phyloP scores from a whole-genome alignment of 1,140 invertebrate genomes.

The Ruditapes philippinarum region DNA sequence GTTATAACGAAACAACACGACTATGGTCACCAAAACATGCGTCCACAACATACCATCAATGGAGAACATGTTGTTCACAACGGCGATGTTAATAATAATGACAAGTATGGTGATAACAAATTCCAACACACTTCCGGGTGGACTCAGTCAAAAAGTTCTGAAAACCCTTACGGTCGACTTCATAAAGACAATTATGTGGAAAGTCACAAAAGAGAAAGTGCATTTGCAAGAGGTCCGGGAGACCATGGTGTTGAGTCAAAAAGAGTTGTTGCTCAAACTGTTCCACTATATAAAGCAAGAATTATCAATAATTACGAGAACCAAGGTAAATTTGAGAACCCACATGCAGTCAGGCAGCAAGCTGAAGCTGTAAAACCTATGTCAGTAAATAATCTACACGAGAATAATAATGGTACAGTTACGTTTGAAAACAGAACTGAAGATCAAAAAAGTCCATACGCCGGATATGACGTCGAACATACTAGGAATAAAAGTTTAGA shows the following conservation, averaged over 20 bases:
- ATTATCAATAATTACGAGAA: slow-evolving; percentile 67
- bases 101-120: slow-evolving; percentile 21
- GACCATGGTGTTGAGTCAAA: slow-evolving; percentile 42
- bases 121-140: not conserved
- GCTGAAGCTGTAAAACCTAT: slow-evolving; percentile 46
- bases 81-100: slow-evolving; percentile 61
- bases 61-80: not conserved
- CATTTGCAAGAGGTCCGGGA: not conserved
- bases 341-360: slow-evolving; percentile 40
- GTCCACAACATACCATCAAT: not conserved
- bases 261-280: slow-evolving; percentile 36
- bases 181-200: slow-evolving; percentile 11
- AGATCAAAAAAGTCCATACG: slow-evolving; percentile 4
- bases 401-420: not conserved
- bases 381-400: not conserved
- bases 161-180: slow-evolving; percentile 11
- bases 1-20: not conserved
- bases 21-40: not conserved
- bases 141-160: not conserved
- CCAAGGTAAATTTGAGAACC: slow-evolving; percentile 65
- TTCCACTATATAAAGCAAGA: slow-evolving; percentile 61
- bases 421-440: not conserved
- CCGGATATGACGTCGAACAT: not conserved
- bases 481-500: not conserved
- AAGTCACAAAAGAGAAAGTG: not conserved